Conservation (phyloP, 2,113 vertebrate genomes). For the Carollia perspicillata region DNA sequence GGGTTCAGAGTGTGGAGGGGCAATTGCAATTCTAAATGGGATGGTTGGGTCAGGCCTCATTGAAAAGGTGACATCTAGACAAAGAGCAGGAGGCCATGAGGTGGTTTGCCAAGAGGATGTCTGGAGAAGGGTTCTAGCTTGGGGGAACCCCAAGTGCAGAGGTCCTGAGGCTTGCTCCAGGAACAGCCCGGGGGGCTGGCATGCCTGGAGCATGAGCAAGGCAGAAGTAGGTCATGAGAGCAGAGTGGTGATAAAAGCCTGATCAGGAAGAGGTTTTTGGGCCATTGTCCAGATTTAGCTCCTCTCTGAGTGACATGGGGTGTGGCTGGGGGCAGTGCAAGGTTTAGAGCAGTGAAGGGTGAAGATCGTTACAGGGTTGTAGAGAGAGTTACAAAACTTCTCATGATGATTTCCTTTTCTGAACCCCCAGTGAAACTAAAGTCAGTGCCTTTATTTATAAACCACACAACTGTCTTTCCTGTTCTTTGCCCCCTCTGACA, state of each 20-base stretch:
- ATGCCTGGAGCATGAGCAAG: background rate
- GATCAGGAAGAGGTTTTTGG: background rate
- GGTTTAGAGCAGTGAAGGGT: background rate
- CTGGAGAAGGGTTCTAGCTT: background rate
- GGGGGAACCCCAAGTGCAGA: background rate
- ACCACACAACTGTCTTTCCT: background rate
- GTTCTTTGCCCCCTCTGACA: accelerated
- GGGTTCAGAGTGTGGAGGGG: background rate
- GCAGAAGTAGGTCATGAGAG: background rate
- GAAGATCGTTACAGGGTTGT: background rate
- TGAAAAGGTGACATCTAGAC: background rate
- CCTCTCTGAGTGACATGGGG: background rate
- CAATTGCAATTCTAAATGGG: background rate
- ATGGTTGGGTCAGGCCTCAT: background rate
- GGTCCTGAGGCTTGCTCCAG: background rate
- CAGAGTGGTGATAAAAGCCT: background rate
- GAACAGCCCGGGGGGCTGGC: accelerated
- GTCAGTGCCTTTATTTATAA: background rate
- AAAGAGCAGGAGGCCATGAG: background rate
- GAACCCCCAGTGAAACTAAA: background rate
- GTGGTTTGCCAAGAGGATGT: background rate
- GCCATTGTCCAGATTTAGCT: background rate
- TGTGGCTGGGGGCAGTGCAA: background rate
- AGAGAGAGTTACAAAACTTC: background rate
- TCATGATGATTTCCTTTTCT: background rate